These are phyloP conservation scores for Epistrophella euchroma DNA, from an alignment of 2,888 invertebrate species.

Conservation along the genomic window DNA sequence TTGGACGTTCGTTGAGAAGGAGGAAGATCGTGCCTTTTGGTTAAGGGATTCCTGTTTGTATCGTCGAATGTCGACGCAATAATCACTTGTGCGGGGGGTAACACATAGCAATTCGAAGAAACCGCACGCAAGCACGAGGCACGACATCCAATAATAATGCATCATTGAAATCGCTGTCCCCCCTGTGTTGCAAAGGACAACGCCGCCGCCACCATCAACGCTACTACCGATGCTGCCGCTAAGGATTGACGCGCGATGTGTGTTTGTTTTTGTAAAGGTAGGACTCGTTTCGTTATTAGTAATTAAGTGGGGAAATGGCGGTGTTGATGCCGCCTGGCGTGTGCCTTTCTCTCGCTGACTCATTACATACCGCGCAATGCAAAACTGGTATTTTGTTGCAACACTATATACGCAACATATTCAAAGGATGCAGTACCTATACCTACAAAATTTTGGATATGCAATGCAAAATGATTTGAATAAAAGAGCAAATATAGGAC, in stretches of 20 bases:
- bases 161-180: constrained; percentile 60
- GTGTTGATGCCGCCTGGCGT: constrained; percentile 74
- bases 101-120: constrained; percentile 62
- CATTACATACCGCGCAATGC: constrained; percentile 39
- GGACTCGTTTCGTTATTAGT: constrained; percentile 75
- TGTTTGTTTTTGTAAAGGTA: constrained; percentile 68
- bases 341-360: constrained; percentile 75
- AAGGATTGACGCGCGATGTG: constrained; percentile 59
- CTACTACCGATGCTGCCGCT: neutral
- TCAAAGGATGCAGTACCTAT: constrained; percentile 57
- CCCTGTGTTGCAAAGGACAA: constrained; percentile 24
- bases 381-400: constrained; percentile 52
- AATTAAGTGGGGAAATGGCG: constrained; percentile 75
- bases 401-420: neutral
- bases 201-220: neutral
- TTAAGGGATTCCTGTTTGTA: constrained; percentile 48
- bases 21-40: constrained; percentile 8
- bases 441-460: constrained; percentile 46
- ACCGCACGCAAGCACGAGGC: constrained; percentile 68
- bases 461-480: constrained; percentile 69
- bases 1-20: neutral
- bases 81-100: constrained; percentile 50
- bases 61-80: constrained; percentile 9
- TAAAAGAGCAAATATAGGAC: constrained; percentile 72
- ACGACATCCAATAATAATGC: constrained; percentile 74